Evolutionary conservation across 2,888 invertebrate species (phyloP), one percentile per base, ranked within the genome.

Genomic region (Lithophane ornitopus): DNA sequence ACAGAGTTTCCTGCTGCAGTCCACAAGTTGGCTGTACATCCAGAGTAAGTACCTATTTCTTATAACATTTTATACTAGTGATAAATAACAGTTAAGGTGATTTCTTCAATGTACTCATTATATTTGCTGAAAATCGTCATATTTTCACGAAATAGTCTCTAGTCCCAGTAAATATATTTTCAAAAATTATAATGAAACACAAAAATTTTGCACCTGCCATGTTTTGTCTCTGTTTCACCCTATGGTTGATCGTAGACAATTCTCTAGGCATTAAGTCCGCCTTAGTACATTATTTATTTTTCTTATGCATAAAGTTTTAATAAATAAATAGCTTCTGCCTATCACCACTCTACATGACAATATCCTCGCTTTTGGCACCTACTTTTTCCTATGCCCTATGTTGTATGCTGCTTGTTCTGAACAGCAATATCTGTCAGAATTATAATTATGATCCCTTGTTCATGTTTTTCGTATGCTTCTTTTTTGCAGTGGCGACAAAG

Each of bases 1-100:
- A 84, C 89, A 34, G 92, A 94, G 77, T 95, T 96, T 74, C 95
- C 96, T 19, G 93, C 94, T 62, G 91, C 96, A 2, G 89, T 96
- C 16, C 96, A 96, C 80, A 92, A 91, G 88, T 82, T 97, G 73
- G 88, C 88, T 58, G 80, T 94, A 44, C 91, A 96, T 68, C 78
- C 92, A 69, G 90, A 91, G 96, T 96, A 91, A 93, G 94, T 92
- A 59, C 22, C 44, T 46, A 9, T 62, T 62, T 65, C 22, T 22
- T 28, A 70, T 12, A 66, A 19, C 22, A 22, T 11, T 28, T 34
- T 22, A 46, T 11, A 22, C 44, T 28, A 22, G 26, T 22, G 8
- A 46, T 28, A 8, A 8, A 46, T 28, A 8, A 8, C 12, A 22
- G 26, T 71, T 39, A 28, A 11, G 28, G 19, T 9, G 28, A 28